phyloP scores from a whole-genome alignment of 2,113 vertebrate genomes.

The Ranitomeya variabilis region DNA sequence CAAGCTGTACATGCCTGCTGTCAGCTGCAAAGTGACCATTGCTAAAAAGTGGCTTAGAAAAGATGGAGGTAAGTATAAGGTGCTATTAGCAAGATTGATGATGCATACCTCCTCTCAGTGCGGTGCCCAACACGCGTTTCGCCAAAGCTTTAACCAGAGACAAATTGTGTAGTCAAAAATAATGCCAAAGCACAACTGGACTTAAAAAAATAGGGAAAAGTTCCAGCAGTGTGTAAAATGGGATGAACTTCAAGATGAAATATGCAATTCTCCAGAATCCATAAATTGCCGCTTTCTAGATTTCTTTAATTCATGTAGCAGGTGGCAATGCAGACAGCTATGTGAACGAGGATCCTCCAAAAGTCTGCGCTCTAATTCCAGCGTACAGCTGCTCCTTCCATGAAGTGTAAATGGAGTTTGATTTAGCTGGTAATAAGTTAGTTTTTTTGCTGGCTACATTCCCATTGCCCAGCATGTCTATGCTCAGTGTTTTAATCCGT shows the following conservation, averaged over 20 bases:
- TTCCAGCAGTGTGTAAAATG: background rate
- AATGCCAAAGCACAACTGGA: background rate
- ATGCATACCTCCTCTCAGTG: no score
- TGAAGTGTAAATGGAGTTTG: slow-evolving; percentile 29
- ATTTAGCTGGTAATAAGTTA: slow-evolving; percentile 10
- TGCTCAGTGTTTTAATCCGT: slow-evolving; percentile 13
- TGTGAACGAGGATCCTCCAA: background rate
- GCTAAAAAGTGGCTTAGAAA: no score
- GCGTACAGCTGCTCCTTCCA: slow-evolving; percentile 26
- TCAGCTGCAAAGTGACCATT: no score
- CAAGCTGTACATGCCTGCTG: no score
- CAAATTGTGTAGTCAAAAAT: background rate
- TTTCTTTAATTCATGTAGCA: slow-evolving; percentile 30
- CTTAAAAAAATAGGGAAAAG: background rate
- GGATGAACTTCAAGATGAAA: background rate
- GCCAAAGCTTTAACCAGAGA: no score
- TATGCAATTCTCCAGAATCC: background rate
- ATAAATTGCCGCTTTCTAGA: slow-evolving; percentile 23
- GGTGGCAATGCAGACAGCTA: slow-evolving; percentile 25
- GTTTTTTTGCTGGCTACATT: background rate
- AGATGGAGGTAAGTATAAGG: no score
- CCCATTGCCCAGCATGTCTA: background rate
- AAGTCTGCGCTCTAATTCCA: slow-evolving; percentile 17
- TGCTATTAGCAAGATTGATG: no score
- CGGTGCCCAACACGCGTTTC: no score